Conservation (phyloP, 2,888 invertebrate species). For the Spatulosminthurus flaviceps region DNA sequence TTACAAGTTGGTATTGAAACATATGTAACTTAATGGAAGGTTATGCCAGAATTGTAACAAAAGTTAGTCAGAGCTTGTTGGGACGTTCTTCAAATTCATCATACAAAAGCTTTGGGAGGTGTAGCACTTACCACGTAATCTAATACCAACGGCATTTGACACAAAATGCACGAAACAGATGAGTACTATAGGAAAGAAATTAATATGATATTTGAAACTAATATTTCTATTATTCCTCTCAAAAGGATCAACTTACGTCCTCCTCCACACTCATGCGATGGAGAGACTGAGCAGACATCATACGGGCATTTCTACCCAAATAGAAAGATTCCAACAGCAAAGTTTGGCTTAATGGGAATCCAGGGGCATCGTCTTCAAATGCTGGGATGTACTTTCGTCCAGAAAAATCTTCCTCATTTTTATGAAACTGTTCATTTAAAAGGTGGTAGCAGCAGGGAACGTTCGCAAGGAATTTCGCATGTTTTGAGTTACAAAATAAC, state of each 20-base stretch:
- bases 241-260: constrained; percentile 65
- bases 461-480: constrained; percentile 75
- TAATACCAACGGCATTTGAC: neutral
- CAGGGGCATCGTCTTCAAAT: constrained; percentile 66
- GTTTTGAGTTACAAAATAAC: constrained; percentile 72
- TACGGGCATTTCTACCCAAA: constrained; percentile 81
- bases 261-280: constrained; percentile 73
- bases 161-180: neutral
- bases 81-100: neutral
- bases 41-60: neutral
- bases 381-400: neutral
- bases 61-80: neutral
- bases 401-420: neutral
- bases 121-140: neutral
- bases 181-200: neutral
- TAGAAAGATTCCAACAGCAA: constrained; percentile 69
- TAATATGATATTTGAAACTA: neutral
- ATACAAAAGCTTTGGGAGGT: neutral
- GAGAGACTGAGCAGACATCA: constrained; percentile 86
- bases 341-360: constrained; percentile 77
- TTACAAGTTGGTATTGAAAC: neutral
- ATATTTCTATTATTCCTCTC: constrained; percentile 15
- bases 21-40: neutral
- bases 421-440: constrained; percentile 72
- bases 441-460: constrained; percentile 93